Conservation (phyloP, 2,113 vertebrate species). For the Thunnus maccoyii region DNA sequence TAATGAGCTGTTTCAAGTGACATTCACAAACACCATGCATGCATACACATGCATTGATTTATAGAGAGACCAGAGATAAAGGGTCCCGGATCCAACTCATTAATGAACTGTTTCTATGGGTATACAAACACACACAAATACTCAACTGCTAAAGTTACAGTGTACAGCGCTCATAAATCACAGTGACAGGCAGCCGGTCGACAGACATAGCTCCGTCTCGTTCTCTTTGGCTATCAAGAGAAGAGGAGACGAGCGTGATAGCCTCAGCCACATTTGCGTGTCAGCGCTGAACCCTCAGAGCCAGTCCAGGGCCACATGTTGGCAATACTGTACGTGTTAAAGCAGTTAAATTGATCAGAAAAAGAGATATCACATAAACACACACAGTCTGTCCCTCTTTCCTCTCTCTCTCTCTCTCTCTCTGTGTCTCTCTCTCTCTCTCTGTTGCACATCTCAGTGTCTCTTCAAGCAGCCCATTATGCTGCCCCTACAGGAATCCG, state of each 20-base stretch:
- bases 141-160: slow-evolving; percentile 86
- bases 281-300: slow-evolving; percentile 37
- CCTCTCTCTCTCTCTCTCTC: slow-evolving; percentile 4
- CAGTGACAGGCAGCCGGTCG: slow-evolving; percentile 91
- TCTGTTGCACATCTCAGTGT: slow-evolving; percentile 56
- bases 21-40: background rate
- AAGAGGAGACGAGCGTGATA: slow-evolving; percentile 69
- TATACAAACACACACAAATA: slow-evolving; percentile 46
- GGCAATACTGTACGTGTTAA: slow-evolving; percentile 87
- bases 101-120: slow-evolving; percentile 56
- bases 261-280: slow-evolving; percentile 22
- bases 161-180: slow-evolving; percentile 95
- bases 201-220: slow-evolving; percentile 80
- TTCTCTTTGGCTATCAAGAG: slow-evolving; percentile 85
- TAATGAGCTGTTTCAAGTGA: slow-evolving; percentile 29
- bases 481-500: slow-evolving; percentile 91
- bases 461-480: slow-evolving; percentile 95
- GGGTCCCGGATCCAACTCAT: slow-evolving; percentile 33
- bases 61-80: slow-evolving; percentile 39
- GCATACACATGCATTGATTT: slow-evolving; percentile 35
- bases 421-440: slow-evolving; percentile 14
- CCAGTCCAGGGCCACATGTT: slow-evolving; percentile 85
- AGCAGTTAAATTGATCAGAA: slow-evolving; percentile 95
- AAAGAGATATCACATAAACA: slow-evolving; percentile 66
- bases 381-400: slow-evolving; percentile 3